These are phyloP conservation scores for Nemotelus nigrinus DNA, from an alignment of 2,888 invertebrate species.

Conservation along the genomic window DNA sequence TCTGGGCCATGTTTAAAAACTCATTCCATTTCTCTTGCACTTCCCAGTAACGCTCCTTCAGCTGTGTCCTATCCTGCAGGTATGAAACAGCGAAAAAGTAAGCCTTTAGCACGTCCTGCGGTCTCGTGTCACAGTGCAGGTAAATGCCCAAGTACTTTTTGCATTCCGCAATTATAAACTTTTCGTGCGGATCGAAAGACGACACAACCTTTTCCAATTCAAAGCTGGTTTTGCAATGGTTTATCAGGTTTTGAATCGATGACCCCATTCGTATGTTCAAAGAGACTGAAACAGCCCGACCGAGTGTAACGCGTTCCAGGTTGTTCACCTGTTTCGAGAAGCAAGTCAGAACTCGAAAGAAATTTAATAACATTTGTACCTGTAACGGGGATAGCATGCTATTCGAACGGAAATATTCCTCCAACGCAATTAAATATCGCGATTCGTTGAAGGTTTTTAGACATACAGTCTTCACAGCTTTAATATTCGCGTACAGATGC, in stretches of 20 bases:
- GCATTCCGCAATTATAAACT: constrained; percentile 63
- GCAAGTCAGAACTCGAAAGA: neutral
- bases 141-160: constrained; percentile 63
- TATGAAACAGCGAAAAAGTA: constrained; percentile 65
- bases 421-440: constrained; percentile 76
- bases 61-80: constrained; percentile 64
- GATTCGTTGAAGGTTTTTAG: constrained; percentile 84
- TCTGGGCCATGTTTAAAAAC: constrained; percentile 62
- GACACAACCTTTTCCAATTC: constrained; percentile 63
- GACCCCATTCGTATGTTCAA: constrained; percentile 61
- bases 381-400: constrained; percentile 71
- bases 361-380: constrained; percentile 58
- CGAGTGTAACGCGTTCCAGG: constrained; percentile 75
- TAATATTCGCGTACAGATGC: constrained; percentile 89
- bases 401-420: constrained; percentile 73
- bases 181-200: constrained; percentile 65
- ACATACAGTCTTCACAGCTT: constrained; percentile 83
- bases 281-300: constrained; percentile 66
- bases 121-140: constrained; percentile 63
- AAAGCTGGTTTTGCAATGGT: constrained; percentile 62
- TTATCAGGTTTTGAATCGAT: constrained; percentile 61
- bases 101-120: constrained; percentile 63
- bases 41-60: constrained; percentile 66
- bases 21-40: constrained; percentile 67
- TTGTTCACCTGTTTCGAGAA: constrained; percentile 67